Percentiles rank a stretch among this genome's conserved stretches.
Evolutionary conservation across 37 sponge, comb jelly and placozoan genomes (phyloP).

Genomic region (Cliona cf. orientalis): DNA sequence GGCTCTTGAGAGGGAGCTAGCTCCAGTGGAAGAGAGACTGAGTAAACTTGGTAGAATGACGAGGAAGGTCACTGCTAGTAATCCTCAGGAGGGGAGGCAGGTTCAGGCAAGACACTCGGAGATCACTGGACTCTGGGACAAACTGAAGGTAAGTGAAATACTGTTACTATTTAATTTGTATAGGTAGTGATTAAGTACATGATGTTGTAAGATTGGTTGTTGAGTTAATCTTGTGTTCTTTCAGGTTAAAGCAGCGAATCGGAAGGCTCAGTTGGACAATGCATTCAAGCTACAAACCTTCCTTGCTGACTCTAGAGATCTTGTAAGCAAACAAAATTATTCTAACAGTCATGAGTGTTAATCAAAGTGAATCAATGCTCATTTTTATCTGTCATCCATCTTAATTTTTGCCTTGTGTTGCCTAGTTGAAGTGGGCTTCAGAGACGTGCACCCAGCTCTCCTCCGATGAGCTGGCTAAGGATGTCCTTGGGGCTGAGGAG

Average conservation of each 20-base stretch:
- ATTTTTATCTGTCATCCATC: too few species aligned
- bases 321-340: constrained; percentile 60
- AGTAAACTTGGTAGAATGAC: constrained; percentile 61
- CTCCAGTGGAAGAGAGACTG: constrained; percentile 88
- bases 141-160: constrained; percentile 61
- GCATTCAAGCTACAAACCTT: constrained; percentile 81
- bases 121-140: constrained; percentile 78
- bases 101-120: constrained; percentile 64
- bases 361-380: too few species aligned
- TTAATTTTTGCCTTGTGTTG: too few species aligned
- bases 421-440: constrained; percentile 79
- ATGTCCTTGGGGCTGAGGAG: constrained; percentile 80
- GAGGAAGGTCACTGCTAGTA: constrained; percentile 25
- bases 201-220: neutral
- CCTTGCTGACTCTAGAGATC: constrained; percentile 80
- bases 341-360: too few species aligned
- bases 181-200: neutral
- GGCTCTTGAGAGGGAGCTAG: constrained; percentile 89
- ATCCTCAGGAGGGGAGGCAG: constrained; percentile 37
- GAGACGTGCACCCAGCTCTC: constrained; percentile 65
- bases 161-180: neutral
- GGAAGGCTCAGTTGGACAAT: constrained; percentile 72
- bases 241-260: constrained; percentile 61
- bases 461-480: constrained; percentile 86
- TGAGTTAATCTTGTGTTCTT: neutral